These are phyloP conservation scores for Sparidentex hasta DNA, from an alignment of 2,797 vertebrate species.

Conservation along the genomic window DNA sequence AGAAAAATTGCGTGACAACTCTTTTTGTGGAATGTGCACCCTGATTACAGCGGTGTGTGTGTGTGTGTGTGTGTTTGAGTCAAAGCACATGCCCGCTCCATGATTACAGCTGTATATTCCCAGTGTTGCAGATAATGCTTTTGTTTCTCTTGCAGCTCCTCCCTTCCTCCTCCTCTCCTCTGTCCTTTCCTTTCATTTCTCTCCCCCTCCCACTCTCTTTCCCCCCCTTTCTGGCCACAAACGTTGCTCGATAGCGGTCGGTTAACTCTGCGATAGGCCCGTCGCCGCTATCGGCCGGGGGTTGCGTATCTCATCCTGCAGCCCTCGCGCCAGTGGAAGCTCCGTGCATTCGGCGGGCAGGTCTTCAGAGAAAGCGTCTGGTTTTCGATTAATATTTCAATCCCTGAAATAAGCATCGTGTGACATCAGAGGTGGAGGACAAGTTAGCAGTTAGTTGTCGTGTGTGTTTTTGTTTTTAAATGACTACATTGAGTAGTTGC, in stretches of 20 bases:
- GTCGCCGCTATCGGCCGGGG: constrained; percentile 36
- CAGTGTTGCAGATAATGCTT: constrained; percentile 55
- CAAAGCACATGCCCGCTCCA: constrained; percentile 22
- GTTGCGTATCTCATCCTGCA: constrained; percentile 56
- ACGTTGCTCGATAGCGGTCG: constrained; percentile 56
- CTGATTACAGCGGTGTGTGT: constrained; percentile 30
- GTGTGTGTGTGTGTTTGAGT: constrained; percentile 13
- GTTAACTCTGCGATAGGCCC: constrained; percentile 64
- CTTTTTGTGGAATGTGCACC: constrained; percentile 37
- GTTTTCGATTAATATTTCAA: constrained; percentile 25
- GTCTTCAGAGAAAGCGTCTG: constrained; percentile 24
- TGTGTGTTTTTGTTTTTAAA: background rate
- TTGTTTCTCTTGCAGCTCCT: constrained; percentile 62
- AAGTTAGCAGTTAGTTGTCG: background rate
- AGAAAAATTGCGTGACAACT: constrained; percentile 28
- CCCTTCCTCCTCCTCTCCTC: constrained; percentile 43
- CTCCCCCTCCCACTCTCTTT: background rate
- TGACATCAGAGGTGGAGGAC: background rate
- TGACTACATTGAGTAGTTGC: constrained; percentile 17
- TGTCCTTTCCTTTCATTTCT: constrained; percentile 1
- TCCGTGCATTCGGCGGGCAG: constrained; percentile 34
- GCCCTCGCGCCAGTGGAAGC: constrained; percentile 32
- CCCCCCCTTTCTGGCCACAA: constrained; percentile 19
- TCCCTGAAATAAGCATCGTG: background rate
- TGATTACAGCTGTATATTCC: constrained; percentile 51